Evolutionary conservation across 2,888 invertebrate genomes (phyloP), one percentile per base, ranked within the genome.

Genomic region (Rotaria sp.): DNA sequence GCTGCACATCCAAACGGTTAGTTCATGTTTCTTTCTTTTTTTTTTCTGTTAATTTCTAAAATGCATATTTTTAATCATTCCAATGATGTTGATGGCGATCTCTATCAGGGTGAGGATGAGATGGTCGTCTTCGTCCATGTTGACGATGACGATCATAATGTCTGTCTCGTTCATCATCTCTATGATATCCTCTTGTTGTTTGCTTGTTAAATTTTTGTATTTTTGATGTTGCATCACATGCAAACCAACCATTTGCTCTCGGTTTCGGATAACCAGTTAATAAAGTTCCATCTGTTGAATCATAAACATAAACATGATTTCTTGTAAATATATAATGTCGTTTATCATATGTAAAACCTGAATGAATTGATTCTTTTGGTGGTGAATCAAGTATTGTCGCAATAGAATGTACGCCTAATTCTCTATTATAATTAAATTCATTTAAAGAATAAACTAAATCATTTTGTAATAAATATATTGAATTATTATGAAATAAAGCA

Each of bases 1-100:
- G 92, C 94, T 86, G 95, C 97, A 8, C 97, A 99, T 90, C 94
- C 95, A 0, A 95, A 96, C 92, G 97, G 97, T 80, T 15, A 80
- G 45, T 67, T 50, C 4, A 67, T 30, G 15, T 59, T 18, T 24
- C 3, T 24, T 8, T 57, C 24, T 67, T 67, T 21, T 67, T 35
- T 18, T 30, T 67, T 52, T 41, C 3, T 5, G 8, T 41, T 7
- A 52, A 7, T 52, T 52, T 52, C 24, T 3, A 50, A 50, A 50
- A 50, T 50, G 4, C 50, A 50, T 50, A 18, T 3, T 50, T 45
- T 13, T 50, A 50, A 4, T 50, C 13, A 50, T 50, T 3, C 18
- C 2, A 2, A 67, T 67, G 67, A 67, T 35, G 67, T 30, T 67
- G 15, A 35, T 35, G 67, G 35, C 13, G 13, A 30, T 30, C 13